Evolutionary conservation across 2,888 invertebrate species (phyloP), one percentile per base, ranked within the genome.

Genomic region (Aethes cnicana): DNA sequence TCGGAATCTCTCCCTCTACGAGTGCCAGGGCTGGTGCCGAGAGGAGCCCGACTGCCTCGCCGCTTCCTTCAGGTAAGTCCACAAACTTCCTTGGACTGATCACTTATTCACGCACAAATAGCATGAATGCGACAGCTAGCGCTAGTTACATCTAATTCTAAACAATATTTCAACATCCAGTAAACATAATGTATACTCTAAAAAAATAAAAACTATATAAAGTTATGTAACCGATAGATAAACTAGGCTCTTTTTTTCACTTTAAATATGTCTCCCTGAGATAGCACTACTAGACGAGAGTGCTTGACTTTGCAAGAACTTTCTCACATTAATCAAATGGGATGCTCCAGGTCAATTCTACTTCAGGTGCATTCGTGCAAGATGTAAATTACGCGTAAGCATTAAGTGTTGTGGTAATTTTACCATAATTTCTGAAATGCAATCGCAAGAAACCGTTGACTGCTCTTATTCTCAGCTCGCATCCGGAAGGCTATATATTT

Each of bases 21-120:
- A 97, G 83, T 98, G 97, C 80, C 97, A 97, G 77, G 97, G 97
- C 21, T 97, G 97, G 97, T 98, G 97, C 79, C 91, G 97, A 41
- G 97, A 97, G 75, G 97, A 97, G 69, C 93, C 95, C 0, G 96
- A 97, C 72, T 97, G 97, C 72, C 96, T 95, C 72, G 97, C 97
- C 1, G 97, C 97, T 3, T 95, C 96, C 2, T 98, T 97, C 81
- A 93, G 93, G 93, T 93, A 66, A 56, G 44, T 33, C 32, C 2
- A 11, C 47, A 20, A 23, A 2, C 14, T 14, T 7, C n/a, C 6
- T 14, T n/a, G 4, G 30, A 12, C n/a, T 16, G 6, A 7, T 4
- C 14, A 26, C 28, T 33, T 6, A 16, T 23, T 12, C 2, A 9
- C n/a, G 12, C 4, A 1, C 14, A n/a, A n/a, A n/a, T n/a, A n/a